Percentiles rank a stretch among this genome's conserved stretches.
phyloP scores from a whole-genome alignment of 2,113 vertebrate species.

The Stigmatopora nigra region DNA sequence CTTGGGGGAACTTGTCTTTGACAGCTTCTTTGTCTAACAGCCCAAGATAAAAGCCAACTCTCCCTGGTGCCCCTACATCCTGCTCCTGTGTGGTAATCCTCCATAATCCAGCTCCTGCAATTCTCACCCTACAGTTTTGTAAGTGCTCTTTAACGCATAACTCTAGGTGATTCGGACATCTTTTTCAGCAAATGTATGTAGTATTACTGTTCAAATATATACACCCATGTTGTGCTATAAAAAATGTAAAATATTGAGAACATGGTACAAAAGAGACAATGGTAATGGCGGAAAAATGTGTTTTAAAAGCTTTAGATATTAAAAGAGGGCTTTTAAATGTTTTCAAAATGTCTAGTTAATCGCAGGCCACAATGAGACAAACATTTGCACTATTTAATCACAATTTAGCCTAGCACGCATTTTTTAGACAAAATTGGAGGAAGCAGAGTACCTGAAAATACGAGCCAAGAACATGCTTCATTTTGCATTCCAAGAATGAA shows the following conservation, averaged over 20 bases:
- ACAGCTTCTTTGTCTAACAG: conserved; percentile 56
- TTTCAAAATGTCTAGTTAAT: too few species aligned
- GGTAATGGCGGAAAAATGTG: too few species aligned
- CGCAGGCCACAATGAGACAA: too few species aligned
- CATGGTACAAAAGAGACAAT: too few species aligned
- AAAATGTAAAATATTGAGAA: too few species aligned
- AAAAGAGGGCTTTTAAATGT: too few species aligned
- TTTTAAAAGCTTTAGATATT: too few species aligned
- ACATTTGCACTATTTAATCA: too few species aligned
- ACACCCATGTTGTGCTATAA: not conserved
- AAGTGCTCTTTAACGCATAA: conserved; percentile 4
- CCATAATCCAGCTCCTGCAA: conserved; percentile 59
- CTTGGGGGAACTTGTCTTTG: conserved; percentile 36
- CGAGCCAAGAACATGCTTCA: conserved; percentile 17
- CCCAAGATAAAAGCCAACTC: conserved; percentile 55
- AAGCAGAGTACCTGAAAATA: not conserved
- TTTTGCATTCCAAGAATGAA: not conserved
- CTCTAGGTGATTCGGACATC: too few species aligned
- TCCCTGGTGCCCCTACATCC: conserved; percentile 47
- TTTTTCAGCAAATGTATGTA: too few species aligned
- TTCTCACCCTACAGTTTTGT: conserved; percentile 44
- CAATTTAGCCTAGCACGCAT: too few species aligned
- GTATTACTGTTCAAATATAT: not conserved
- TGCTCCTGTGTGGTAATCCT: conserved; percentile 58
- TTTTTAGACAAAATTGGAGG: too few species aligned